phyloP scores from a whole-genome alignment of 2,113 vertebrate species.

The Bujurquina vittata region DNA sequence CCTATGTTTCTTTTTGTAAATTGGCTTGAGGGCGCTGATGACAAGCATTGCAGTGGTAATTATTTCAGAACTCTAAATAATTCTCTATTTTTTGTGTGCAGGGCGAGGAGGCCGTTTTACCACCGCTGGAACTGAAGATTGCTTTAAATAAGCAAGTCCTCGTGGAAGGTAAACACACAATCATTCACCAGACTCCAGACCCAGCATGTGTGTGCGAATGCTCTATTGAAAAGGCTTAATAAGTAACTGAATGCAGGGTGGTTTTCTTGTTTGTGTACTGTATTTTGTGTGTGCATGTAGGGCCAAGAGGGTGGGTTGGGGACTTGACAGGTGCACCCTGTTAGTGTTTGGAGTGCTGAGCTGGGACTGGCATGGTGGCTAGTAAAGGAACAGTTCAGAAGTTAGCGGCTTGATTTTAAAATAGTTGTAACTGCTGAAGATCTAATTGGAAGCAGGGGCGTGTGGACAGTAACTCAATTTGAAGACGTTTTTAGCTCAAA shows the following conservation, averaged over 20 bases:
- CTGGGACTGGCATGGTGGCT: constrained; percentile 20
- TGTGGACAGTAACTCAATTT: background rate
- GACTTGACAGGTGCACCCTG: constrained; percentile 36
- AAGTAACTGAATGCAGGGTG: constrained; percentile 62
- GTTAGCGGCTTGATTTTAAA: background rate
- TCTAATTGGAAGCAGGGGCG: background rate
- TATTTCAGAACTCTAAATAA: constrained; percentile 76
- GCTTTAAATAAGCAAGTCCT: constrained; percentile 88
- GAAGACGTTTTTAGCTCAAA: constrained; percentile 12
- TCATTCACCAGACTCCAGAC: constrained; percentile 64
- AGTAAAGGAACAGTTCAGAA: background rate
- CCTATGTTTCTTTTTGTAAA: constrained; percentile 2
- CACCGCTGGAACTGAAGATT: constrained; percentile 88
- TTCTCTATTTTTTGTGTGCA: constrained; percentile 84
- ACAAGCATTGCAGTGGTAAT: constrained; percentile 54
- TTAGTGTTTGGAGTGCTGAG: constrained; percentile 2
- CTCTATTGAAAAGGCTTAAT: constrained; percentile 68
- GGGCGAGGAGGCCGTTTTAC: constrained; percentile 90
- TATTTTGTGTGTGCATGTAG: constrained; percentile 30
- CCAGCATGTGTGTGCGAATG: constrained; percentile 40
- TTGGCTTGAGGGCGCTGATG: constrained; percentile 43
- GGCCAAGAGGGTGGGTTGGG: background rate
- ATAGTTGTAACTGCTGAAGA: background rate
- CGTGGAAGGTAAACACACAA: constrained; percentile 88
- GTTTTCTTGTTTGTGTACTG: constrained; percentile 66